Evolutionary conservation across 1,140 invertebrate genomes (phyloP).

Genomic region (Trachymyrmex cornetzi): DNA sequence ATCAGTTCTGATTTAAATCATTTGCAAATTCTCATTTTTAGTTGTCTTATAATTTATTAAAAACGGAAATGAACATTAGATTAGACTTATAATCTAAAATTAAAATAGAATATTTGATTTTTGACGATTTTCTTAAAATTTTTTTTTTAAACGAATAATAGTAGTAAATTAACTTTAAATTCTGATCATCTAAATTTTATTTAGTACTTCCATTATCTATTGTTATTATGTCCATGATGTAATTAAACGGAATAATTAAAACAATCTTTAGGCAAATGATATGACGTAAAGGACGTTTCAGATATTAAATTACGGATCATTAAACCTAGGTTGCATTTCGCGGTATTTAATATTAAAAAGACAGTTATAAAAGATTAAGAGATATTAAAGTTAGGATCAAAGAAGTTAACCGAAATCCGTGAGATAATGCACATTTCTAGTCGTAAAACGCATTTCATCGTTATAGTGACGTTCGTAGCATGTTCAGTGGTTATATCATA

Average conservation of each 20-base stretch:
- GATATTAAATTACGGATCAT: not conserved
- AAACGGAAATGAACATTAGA: not conserved
- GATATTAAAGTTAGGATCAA: not conserved
- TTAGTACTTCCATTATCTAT: constrained; percentile 7
- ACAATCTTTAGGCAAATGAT: not conserved
- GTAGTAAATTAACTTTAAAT: not conserved
- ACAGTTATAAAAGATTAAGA: not conserved
- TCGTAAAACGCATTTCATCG: constrained; percentile 3
- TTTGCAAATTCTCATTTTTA: not conserved
- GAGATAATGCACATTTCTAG: constrained; percentile 32
- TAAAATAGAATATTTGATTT: not conserved
- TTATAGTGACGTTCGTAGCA: constrained; percentile 3
- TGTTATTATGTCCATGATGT: not conserved
- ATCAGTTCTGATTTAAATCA: not conserved
- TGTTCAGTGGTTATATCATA: not conserved
- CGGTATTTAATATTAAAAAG: not conserved
- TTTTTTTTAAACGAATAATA: not conserved
- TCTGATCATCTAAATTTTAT: not conserved
- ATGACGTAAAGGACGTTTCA: not conserved
- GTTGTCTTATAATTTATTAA: not conserved
- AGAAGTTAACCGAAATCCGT: not conserved
- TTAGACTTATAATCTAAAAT: not conserved
- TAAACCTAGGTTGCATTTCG: not conserved
- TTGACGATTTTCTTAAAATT: not conserved
- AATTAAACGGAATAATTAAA: not conserved